These are phyloP conservation scores for Lemur catta DNA, from an alignment of 2,797 vertebrate species.

Conservation along the genomic window DNA sequence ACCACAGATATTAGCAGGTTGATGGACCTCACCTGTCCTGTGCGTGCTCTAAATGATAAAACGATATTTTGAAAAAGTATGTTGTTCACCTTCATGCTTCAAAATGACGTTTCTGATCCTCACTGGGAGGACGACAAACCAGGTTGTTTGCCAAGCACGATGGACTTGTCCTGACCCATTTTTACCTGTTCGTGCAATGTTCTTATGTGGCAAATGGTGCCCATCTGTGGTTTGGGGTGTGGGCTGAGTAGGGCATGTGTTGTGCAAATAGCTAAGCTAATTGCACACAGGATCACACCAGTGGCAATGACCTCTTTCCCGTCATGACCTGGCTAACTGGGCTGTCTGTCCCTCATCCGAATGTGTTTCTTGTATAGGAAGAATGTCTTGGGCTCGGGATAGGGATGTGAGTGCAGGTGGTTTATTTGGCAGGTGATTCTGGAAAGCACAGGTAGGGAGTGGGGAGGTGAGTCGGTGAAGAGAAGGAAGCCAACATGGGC, in stretches of 20 bases:
- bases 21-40: not conserved
- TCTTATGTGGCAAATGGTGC: not conserved
- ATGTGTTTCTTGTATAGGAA: rapidly evolving
- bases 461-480: not conserved
- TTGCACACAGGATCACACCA: not conserved
- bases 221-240: not conserved
- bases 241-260: not conserved
- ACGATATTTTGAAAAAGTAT: not conserved
- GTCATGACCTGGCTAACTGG: not conserved
- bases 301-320: not conserved
- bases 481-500: not conserved
- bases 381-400: not conserved
- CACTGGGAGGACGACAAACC: not conserved
- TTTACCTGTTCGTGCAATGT: rapidly evolving
- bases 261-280: not conserved
- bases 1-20: not conserved
- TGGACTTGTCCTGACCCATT: not conserved
- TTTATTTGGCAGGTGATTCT: not conserved
- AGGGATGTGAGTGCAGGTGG: not conserved
- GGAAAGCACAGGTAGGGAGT: not conserved
- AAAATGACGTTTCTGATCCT: not conserved
- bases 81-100: not conserved
- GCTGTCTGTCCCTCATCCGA: not conserved
- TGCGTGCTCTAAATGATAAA: not conserved
- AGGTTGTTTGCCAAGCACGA: not conserved